A percentile compares a stretch with the other conserved stretches of the same genome.
These are phyloP conservation scores for Papilio xuthus DNA, from an alignment of 1,140 invertebrate genomes.

Conservation along the genomic window DNA sequence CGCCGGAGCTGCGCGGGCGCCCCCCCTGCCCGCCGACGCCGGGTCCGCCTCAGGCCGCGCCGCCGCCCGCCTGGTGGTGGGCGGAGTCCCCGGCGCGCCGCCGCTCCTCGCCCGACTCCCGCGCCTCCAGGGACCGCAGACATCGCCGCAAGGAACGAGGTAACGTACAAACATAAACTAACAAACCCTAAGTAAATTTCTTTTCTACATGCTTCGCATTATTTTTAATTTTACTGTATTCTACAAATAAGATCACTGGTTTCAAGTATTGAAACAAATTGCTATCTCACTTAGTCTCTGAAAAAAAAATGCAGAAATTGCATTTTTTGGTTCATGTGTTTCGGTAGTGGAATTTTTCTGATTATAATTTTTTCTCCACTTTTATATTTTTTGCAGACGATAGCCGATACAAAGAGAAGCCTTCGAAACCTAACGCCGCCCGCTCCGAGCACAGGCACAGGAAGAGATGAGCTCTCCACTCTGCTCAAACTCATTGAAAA, in stretches of 20 bases:
- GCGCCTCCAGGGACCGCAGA: conserved; percentile 51
- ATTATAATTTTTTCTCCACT: conserved; percentile 5
- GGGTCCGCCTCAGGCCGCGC: neutral
- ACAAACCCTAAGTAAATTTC: no score
- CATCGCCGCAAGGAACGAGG: conserved; percentile 53
- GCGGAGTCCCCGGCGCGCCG: conserved; percentile 49
- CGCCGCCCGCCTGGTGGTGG: conserved; percentile 71
- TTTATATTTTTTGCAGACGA: conserved; percentile 57
- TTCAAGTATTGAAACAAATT: no score
- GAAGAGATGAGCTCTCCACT: conserved; percentile 56
- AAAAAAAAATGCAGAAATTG: neutral
- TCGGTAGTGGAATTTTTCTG: no score
- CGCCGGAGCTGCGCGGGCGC: conserved; percentile 47
- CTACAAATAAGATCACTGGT: no score
- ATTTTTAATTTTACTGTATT: no score
- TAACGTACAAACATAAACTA: conserved; percentile 37
- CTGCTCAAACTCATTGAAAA: neutral
- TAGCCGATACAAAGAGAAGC: conserved; percentile 70
- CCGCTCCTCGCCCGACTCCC: conserved; percentile 64
- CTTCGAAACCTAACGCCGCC: conserved; percentile 61
- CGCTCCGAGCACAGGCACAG: conserved; percentile 71
- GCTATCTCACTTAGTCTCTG: no score
- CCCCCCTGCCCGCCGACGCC: conserved; percentile 59
- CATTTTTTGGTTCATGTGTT: no score
- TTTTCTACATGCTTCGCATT: no score